Conservation (phyloP, 1,140 invertebrate species). For the Dolichoris vasculosae region DNA sequence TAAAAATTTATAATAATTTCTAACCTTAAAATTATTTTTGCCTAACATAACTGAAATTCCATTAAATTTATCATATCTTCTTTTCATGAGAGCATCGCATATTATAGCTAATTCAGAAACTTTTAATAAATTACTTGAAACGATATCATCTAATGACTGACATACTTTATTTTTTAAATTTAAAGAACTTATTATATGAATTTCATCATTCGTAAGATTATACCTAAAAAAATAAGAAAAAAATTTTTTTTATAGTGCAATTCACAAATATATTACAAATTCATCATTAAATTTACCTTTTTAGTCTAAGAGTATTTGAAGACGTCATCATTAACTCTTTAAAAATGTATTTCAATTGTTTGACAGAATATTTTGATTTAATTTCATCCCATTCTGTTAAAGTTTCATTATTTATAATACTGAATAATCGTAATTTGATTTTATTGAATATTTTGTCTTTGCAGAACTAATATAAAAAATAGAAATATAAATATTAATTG, state of each 20-base stretch:
- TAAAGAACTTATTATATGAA: background rate
- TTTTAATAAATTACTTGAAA: background rate
- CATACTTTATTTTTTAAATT: background rate
- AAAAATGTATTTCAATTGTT: slow-evolving; percentile 5
- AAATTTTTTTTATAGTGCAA: background rate
- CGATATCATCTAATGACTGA: slow-evolving; percentile 13
- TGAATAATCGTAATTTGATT: background rate
- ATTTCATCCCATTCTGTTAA: background rate
- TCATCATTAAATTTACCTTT: slow-evolving; percentile 15
- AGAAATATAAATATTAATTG: background rate
- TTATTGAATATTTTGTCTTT: background rate
- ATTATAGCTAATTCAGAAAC: slow-evolving; percentile 17
- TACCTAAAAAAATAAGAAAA: slow-evolving; percentile 12
- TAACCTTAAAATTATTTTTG: slow-evolving; percentile 14
- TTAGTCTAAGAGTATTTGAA: background rate
- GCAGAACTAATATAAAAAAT: background rate
- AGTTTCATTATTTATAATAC: background rate
- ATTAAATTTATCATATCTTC: background rate
- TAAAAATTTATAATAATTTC: background rate
- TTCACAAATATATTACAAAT: too few relatives aligned
- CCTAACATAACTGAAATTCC: background rate
- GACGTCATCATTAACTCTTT: slow-evolving; percentile 28
- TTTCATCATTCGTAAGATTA: background rate
- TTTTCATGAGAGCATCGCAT: background rate
- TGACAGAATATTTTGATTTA: slow-evolving; percentile 33